Base-by-base conservation (phyloP, 2,797 vertebrate genomes). In the Acipenser oxyrinchus region DNA sequence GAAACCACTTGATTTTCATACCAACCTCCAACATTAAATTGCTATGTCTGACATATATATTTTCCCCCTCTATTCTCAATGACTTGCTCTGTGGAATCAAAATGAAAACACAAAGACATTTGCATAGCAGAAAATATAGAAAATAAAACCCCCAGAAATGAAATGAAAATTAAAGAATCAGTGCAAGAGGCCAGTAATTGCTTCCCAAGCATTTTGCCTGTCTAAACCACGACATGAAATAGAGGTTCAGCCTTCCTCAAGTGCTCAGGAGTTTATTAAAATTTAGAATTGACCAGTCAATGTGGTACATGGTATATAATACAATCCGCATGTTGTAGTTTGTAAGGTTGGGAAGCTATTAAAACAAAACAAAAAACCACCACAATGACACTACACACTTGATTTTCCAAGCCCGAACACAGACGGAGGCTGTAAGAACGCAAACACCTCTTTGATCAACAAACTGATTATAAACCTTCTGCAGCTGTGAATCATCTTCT, bases 21-120 rank as follows among this genome's bases (percentile, higher is more conserved):
- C 97, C 90, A 96, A 99, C 97, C 97, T 98, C 97, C 93, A 99
- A 97, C 96, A 99, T 99, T 97, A 98, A 96, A 97, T 99, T 99
- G 95, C 97, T 98, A 96, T 98, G 96, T 93, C 95, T 97, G 94
- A 99, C 94, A 99, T 99, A 99, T 91, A 99, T 98, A 96, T 95
- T 98, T 89, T 96, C 95, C 90, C 93, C 95, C 87, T 94, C 87
- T 95, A 96, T 88, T 95, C 93, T 97, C 93, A 95, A 83, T 82
- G 87, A 87, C 90, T 90, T 94, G 87, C 89, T 96, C 96, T 99
- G 92, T 86, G 90, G 90, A 97, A 86, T 77, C 70, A 78, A 72
- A 77, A 85, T 84, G 79, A 86, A 92, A 86, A 79, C 37, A 37
- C 37, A 37, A 68, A 73, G 60, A 70, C 59, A n/a, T 68, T 68